Conservation (phyloP, 2,888 invertebrate genomes). For the Acrobasis repandana region DNA sequence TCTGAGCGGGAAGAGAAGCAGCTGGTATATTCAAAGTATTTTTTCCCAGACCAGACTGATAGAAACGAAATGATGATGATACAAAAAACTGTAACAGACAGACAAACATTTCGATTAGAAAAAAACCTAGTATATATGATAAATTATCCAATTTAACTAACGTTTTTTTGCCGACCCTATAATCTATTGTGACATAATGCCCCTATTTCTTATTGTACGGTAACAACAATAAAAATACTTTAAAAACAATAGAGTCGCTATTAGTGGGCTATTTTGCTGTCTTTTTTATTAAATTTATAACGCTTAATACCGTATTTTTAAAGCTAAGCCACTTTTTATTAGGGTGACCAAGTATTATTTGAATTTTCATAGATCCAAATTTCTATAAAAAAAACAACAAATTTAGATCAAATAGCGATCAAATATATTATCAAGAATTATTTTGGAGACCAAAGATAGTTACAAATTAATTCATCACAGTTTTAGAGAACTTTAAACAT, state of each 20-base stretch:
- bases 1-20: too few species aligned
- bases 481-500: too few species aligned
- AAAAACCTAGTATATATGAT: neutral
- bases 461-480: too few species aligned
- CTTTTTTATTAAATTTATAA: conserved; percentile 15
- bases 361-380: neutral
- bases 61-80: too few species aligned
- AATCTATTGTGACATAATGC: conserved; percentile 20
- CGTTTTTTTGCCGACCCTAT: conserved; percentile 9
- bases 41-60: too few species aligned
- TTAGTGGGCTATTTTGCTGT: conserved; percentile 1
- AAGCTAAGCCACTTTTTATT: neutral
- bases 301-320: neutral
- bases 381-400: too few species aligned
- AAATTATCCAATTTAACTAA: conserved; percentile 7
- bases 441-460: too few species aligned
- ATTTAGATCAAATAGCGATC: too few species aligned
- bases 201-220: conserved; percentile 29
- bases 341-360: neutral
- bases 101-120: conserved; percentile 4
- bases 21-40: too few species aligned
- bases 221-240: conserved; percentile 60
- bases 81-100: too few species aligned
- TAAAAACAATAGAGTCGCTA: conserved; percentile 47
- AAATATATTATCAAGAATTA: too few species aligned